Conservation (phyloP, 2,888 invertebrate species). For the Drosophila melanosoma region DNA sequence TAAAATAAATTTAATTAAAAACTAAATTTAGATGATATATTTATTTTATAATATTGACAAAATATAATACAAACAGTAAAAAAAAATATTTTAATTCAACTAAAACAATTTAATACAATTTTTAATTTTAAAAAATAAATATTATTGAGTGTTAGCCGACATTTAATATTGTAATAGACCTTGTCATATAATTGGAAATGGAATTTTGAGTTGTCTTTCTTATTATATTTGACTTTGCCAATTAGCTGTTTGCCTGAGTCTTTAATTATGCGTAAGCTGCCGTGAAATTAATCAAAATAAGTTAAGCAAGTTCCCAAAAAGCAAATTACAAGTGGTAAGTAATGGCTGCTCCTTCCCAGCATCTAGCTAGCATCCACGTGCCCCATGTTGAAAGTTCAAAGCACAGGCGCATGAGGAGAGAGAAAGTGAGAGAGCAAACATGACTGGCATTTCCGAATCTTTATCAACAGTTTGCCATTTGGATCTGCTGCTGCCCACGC, state of each 20-base stretch:
- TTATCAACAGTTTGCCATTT: conserved; percentile 76
- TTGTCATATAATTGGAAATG: neutral
- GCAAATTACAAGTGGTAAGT: neutral
- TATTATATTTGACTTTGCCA: neutral
- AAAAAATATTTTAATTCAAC: too few species aligned
- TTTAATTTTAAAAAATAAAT: neutral
- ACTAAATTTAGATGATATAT: too few species aligned
- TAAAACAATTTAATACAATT: neutral
- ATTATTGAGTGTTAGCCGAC: neutral
- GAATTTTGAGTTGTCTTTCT: neutral
- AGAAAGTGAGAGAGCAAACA: conserved; percentile 27
- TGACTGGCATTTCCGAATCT: conserved; percentile 62
- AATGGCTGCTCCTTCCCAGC: neutral
- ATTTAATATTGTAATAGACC: neutral
- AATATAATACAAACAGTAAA: too few species aligned
- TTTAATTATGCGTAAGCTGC: conserved; percentile 35
- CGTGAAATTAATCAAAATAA: conserved; percentile 46
- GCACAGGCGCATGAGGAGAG: conserved; percentile 63
- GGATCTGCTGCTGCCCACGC: conserved; percentile 27
- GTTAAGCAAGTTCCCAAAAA: conserved; percentile 18
- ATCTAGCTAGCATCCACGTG: conserved; percentile 9
- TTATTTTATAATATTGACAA: too few species aligned
- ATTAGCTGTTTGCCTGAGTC: conserved; percentile 1
- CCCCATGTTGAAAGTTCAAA: conserved; percentile 64
- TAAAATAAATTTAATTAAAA: neutral